Conservation (phyloP, 2,888 invertebrate genomes). For the Minunthozetes semirufus region DNA sequence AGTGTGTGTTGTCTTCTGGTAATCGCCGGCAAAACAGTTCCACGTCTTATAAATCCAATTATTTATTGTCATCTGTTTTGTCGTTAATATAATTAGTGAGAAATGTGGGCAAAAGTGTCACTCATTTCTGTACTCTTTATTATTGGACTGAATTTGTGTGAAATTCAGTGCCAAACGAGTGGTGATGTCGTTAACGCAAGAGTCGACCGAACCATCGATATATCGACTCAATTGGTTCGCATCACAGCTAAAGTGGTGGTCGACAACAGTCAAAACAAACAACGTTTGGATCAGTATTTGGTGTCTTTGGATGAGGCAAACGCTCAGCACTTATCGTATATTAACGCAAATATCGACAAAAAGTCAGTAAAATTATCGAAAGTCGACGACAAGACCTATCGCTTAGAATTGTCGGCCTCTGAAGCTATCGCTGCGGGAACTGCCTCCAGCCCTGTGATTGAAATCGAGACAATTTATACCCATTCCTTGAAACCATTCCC, state of each 20-base stretch:
- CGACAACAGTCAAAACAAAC: conserved; percentile 68
- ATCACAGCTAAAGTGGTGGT: conserved; percentile 68
- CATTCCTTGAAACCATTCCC: conserved; percentile 77
- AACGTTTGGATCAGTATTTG: conserved; percentile 62
- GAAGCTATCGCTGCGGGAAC: conserved; percentile 28
- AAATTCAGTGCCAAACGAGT: not conserved
- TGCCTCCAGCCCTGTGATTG: conserved; percentile 43
- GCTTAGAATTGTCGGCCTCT: conserved; percentile 5
- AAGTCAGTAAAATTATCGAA: not conserved
- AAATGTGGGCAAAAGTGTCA: not conserved
- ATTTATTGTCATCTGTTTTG: not conserved
- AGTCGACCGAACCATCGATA: conserved; percentile 77
- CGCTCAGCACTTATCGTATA: conserved; percentile 49
- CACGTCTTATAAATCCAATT: conserved; percentile 1
- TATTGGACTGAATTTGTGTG: not conserved
- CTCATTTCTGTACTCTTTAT: not conserved
- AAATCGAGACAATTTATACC: conserved; percentile 66
- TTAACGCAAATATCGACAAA: conserved; percentile 16
- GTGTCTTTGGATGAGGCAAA: conserved; percentile 52
- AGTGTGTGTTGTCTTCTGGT: not conserved
- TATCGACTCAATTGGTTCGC: conserved; percentile 81
- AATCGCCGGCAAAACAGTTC: conserved; percentile 12
- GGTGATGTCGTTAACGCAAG: conserved; percentile 53
- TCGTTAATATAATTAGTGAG: not conserved
- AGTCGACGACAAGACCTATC: conserved; percentile 4